Evolutionary conservation across 2,113 vertebrate species (phyloP).

Genomic region (Chloebia gouldiae): DNA sequence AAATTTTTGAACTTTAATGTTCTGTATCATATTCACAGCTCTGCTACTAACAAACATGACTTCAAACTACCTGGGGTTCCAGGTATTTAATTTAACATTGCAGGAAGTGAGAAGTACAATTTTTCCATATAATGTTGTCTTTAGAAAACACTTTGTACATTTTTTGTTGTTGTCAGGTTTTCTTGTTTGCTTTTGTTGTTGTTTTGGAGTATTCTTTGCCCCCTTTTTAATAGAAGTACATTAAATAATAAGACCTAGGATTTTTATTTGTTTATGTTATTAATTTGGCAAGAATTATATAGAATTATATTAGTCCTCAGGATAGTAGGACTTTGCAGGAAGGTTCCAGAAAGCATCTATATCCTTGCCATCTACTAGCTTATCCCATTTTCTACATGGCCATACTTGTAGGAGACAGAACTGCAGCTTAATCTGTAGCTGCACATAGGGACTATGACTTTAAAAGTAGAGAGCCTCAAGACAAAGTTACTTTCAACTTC

Average conservation of each 20-base stretch:
- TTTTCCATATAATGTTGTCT: background rate
- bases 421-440: background rate
- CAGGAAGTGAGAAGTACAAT: background rate
- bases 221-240: background rate
- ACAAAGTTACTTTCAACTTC: background rate
- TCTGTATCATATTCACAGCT: background rate
- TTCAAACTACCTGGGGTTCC: background rate
- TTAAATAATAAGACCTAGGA: background rate
- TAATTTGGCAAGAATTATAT: background rate
- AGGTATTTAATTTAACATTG: background rate
- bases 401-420: background rate
- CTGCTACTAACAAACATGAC: background rate
- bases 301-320: background rate
- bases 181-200: background rate
- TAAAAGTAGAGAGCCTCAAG: background rate
- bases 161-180: background rate
- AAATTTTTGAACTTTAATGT: background rate
- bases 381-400: background rate
- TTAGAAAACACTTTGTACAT: background rate
- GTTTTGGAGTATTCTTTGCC: accelerated
- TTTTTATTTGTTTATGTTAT: background rate
- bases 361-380: accelerated
- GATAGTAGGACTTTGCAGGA: background rate
- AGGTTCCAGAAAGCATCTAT: background rate
- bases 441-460: background rate